A percentile compares a stretch with the other conserved stretches of the same genome.
phyloP scores from a whole-genome alignment of 2,797 vertebrate species.

The Sebastes reedi region DNA sequence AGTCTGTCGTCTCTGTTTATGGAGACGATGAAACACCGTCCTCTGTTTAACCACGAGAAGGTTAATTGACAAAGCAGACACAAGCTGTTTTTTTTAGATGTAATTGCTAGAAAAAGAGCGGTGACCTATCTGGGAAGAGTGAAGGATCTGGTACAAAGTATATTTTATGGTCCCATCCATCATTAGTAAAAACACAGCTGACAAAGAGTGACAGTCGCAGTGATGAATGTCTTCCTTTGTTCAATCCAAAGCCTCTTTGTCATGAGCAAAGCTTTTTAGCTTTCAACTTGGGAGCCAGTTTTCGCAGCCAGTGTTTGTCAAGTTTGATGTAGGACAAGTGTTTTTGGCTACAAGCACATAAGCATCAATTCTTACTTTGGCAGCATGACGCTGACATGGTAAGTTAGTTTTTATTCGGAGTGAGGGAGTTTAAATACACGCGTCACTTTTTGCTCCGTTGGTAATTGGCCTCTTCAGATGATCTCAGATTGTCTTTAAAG shows the following conservation, averaged over 20 bases:
- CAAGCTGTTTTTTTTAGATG: constrained; percentile 17
- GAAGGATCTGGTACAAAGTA: constrained; percentile 5
- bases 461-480: constrained; percentile 21
- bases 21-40: constrained; percentile 71
- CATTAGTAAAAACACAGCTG: constrained; percentile 36
- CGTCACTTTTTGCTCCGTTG: constrained; percentile 10
- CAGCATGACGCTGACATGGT: constrained; percentile 17
- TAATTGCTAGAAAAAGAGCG: constrained; percentile 1
- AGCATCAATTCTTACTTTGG: constrained; percentile 44
- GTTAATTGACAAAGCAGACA: constrained; percentile 60
- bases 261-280: constrained; percentile 29
- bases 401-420: constrained; percentile 29
- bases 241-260: constrained; percentile 54
- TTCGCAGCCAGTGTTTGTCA: constrained; percentile 46
- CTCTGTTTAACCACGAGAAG: constrained; percentile 53
- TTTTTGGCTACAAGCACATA: constrained; percentile 30
- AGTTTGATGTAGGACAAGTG: constrained; percentile 40
- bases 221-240: constrained; percentile 69
- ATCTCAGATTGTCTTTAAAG: constrained; percentile 20
- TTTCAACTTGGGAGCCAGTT: constrained; percentile 31
- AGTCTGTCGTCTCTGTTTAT: constrained; percentile 75
- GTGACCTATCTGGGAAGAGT: constrained; percentile 14
- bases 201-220: constrained; percentile 33
- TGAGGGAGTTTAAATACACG: constrained; percentile 20
- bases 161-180: constrained; percentile 49